phyloP scores from a whole-genome alignment of 2,113 vertebrate genomes.

The Ptyas mucosa region DNA sequence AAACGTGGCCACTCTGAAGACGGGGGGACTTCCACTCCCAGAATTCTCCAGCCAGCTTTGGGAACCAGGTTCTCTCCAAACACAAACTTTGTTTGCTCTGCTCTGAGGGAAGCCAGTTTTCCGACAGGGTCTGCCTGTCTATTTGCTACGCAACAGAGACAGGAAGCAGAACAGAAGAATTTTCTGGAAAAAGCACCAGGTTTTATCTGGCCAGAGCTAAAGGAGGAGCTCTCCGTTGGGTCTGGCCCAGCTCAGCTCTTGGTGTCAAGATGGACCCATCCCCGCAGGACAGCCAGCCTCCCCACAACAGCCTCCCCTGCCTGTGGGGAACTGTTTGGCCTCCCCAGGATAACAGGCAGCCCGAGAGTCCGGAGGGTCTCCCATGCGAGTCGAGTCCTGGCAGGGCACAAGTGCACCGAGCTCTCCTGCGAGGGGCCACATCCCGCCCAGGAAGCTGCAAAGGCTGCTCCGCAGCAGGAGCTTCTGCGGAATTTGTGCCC shows the following conservation, averaged over 20 bases:
- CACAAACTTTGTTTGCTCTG: background rate
- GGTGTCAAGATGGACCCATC: background rate
- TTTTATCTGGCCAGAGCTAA: background rate
- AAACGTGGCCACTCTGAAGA: background rate
- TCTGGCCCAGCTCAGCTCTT: background rate
- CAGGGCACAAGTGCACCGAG: background rate
- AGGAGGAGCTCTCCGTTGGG: background rate
- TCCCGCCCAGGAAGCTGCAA: background rate
- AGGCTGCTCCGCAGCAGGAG: background rate
- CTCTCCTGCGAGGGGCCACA: background rate
- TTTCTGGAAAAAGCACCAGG: background rate
- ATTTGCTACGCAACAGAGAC: background rate
- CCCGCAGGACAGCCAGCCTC: background rate
- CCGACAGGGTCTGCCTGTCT: background rate
- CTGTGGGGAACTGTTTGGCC: background rate
- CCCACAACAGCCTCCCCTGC: background rate
- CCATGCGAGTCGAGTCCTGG: background rate
- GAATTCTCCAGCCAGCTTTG: background rate
- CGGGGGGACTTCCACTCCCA: background rate
- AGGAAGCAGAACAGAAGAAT: background rate
- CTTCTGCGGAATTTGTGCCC: background rate
- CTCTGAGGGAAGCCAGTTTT: background rate
- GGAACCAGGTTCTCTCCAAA: background rate
- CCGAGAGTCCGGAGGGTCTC: background rate
- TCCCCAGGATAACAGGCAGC: background rate